Conservation (phyloP, 1,140 invertebrate genomes). For the Hesperophylax magnus region DNA sequence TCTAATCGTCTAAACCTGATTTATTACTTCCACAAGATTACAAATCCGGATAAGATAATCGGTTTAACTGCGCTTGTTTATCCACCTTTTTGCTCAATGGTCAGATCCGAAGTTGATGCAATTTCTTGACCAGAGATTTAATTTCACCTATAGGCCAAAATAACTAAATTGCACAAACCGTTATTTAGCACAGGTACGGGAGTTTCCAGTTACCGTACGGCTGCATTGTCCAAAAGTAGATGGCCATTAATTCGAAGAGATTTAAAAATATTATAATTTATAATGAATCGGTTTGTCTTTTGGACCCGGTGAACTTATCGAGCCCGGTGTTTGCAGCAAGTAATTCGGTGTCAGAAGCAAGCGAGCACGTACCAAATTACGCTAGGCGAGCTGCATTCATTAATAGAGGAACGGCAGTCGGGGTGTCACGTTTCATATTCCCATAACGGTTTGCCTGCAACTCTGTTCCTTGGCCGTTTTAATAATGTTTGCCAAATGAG, state of each 20-base stretch:
- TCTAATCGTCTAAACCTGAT: too few relatives aligned
- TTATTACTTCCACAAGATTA: too few relatives aligned
- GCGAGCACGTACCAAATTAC: background rate
- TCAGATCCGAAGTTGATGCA: background rate
- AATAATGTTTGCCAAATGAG: constrained; percentile 13
- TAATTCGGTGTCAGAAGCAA: background rate
- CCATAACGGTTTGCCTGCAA: constrained; percentile 23
- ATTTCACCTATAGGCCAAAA: background rate
- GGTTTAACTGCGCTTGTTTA: too few relatives aligned
- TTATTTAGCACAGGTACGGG: background rate
- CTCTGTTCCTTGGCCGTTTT: constrained; percentile 18
- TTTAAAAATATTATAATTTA: background rate
- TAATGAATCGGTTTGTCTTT: background rate
- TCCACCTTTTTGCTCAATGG: background rate
- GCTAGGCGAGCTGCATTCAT: constrained; percentile 1
- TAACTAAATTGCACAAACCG: background rate
- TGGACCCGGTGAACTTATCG: background rate
- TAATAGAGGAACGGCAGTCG: background rate
- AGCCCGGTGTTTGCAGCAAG: background rate
- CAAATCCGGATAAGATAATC: too few relatives aligned
- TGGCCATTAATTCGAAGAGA: background rate
- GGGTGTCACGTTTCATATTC: constrained; percentile 32
- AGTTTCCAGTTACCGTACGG: background rate
- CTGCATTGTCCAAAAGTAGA: background rate
- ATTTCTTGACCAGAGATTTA: background rate